phyloP scores from a whole-genome alignment of 2,888 invertebrate species.

The Stenoptilia bipunctidactyla region DNA sequence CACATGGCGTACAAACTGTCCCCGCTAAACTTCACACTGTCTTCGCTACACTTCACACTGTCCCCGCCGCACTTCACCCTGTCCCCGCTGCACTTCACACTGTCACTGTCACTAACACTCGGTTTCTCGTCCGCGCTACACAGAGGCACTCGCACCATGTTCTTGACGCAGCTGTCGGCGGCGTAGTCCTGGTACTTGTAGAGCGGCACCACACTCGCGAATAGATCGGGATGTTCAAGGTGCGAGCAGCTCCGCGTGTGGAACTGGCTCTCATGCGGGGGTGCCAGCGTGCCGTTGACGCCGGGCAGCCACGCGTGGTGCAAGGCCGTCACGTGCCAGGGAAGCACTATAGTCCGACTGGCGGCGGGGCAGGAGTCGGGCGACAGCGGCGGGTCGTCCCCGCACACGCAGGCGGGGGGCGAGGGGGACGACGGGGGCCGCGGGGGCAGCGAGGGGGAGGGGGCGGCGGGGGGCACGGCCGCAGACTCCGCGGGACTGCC shows the following conservation, averaged over 20 bases:
- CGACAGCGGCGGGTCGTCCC: neutral
- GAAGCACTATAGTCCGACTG: conserved; percentile 39
- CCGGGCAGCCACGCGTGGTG: conserved; percentile 69
- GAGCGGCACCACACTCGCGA: conserved; percentile 50
- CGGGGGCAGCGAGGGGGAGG: conserved; percentile 26
- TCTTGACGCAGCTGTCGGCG: conserved; percentile 57
- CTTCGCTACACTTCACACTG: conserved; percentile 4
- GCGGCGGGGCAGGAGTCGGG: neutral
- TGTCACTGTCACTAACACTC: conserved; percentile 28
- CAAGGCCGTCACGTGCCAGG: conserved; percentile 56
- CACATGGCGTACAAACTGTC: neutral
- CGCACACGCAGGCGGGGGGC: conserved; percentile 39
- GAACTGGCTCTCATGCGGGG: conserved; percentile 41
- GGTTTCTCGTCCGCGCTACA: conserved; percentile 46
- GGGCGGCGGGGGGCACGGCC: conserved; percentile 13
- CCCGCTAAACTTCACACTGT: conserved; percentile 13
- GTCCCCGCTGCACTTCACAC: conserved; percentile 17
- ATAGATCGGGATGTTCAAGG: conserved; percentile 38
- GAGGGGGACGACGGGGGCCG: conserved; percentile 38
- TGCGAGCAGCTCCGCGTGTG: conserved; percentile 41
- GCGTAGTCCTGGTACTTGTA: conserved; percentile 64
- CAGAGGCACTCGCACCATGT: conserved; percentile 42
- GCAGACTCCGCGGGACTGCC: conserved; percentile 15
- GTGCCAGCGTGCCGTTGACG: conserved; percentile 72
- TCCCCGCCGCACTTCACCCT: conserved; percentile 13